A percentile compares a stretch with the other conserved stretches of the same genome.
phyloP scores from a whole-genome alignment of 2,888 invertebrate genomes.

The Chironomus tentans region DNA sequence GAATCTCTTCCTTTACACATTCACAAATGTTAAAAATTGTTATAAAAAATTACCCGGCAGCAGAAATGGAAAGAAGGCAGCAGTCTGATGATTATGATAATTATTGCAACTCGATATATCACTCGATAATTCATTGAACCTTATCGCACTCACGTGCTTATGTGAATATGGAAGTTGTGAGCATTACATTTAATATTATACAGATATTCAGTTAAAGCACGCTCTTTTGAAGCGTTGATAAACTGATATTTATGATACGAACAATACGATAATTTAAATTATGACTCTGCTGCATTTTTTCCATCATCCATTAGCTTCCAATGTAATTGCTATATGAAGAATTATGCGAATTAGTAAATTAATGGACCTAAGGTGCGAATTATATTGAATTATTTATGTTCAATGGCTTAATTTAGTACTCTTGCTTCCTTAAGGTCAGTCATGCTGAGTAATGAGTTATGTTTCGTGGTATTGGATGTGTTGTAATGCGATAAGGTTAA shows the following conservation, averaged over 20 bases:
- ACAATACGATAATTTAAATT: background rate
- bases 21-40: background rate
- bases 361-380: no score
- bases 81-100: constrained; percentile 4
- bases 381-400: no score
- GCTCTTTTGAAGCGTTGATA: background rate
- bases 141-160: background rate
- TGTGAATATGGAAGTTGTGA: background rate
- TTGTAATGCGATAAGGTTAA: no score
- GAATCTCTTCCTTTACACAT: background rate
- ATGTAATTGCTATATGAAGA: no score
- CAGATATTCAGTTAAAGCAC: no score
- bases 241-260: background rate
- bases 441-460: no score
- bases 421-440: no score
- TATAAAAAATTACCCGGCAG: constrained; percentile 9
- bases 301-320: no score
- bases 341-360: no score
- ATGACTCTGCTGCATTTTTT: no score
- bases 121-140: background rate
- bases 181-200: background rate
- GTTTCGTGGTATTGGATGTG: no score
- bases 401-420: no score
- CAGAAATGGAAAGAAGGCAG: background rate
- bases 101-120: background rate